Evolutionary conservation across 1,140 invertebrate genomes (phyloP), one percentile per base, ranked within the genome.

Genomic region (Drosophila parvula): DNA sequence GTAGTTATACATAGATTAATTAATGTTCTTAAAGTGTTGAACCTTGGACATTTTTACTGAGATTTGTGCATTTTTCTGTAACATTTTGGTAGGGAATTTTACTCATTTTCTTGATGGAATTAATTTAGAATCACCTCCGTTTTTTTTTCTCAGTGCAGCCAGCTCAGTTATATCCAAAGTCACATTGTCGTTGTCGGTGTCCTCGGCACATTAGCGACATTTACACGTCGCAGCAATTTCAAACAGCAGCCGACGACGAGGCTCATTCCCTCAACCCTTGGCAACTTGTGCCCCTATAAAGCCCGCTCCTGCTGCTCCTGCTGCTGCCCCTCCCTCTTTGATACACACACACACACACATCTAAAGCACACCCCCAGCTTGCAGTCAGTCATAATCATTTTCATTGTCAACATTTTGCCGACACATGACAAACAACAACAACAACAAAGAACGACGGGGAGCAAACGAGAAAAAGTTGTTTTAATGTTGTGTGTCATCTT

Each of bases 171-270:
- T 40, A 41, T 18, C 67, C 56, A 60, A 74, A 68, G 51, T 48
- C 55, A 47, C 62, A 55, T 48, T 58, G 41, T 44, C 64, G 53
- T 57, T 44, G 43, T 71, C 63, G 62, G 62, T 73, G 63, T 75
- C 67, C 62, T 67, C 69, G 68, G 48, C 84, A 88, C 80, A 88
- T 88, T 88, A 88, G 83, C 83, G 79, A 89, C 83, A 89, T 89
- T 88, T 88, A 88, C 83, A 88, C 83, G 83, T 88, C 83, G 83
- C 84, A 88, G 83, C 83, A 83, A 88, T 88, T 88, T 89, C 80
- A 68, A 89, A 84, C 83, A 88, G 84, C 83, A 88, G 83, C 78
- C 80, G 77, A 80, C 83, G 82, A 64, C 84, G 79, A 64, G 60
- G 73, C 69, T 69, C 58, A 61, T 50, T 64, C 59, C 40, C 45